These are phyloP conservation scores for Nanger granti DNA, from an alignment of 2,113 vertebrate species.

Conservation along the genomic window DNA sequence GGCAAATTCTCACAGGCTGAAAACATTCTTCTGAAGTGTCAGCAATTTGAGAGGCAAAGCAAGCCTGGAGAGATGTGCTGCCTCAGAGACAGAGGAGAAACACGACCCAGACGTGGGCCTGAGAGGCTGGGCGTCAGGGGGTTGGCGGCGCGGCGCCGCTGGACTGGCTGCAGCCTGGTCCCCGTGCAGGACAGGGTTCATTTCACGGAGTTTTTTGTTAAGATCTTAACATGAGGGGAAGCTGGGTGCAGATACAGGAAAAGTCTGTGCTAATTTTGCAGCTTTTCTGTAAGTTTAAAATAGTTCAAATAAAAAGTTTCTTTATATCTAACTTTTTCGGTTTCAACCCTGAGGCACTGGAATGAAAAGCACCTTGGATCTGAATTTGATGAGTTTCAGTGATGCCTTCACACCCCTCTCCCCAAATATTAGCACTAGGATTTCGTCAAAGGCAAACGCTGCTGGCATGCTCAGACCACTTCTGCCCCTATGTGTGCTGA, in stretches of 20 bases:
- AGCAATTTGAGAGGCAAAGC: background rate
- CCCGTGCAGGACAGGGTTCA: accelerated
- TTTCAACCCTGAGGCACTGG: background rate
- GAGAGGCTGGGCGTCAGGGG: background rate
- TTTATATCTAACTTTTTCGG: background rate
- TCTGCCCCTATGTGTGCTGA: background rate
- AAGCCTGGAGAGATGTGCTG: background rate
- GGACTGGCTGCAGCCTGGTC: background rate
- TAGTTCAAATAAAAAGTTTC: background rate
- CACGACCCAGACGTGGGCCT: background rate
- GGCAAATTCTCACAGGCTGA: background rate
- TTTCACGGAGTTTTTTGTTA: background rate
- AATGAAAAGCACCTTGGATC: background rate
- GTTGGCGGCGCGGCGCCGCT: accelerated
- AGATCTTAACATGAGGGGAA: background rate
- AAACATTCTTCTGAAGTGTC: background rate
- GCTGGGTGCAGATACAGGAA: background rate
- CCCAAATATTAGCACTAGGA: background rate
- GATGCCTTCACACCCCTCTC: background rate
- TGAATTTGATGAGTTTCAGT: background rate
- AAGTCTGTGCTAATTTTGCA: background rate
- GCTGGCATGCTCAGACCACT: background rate
- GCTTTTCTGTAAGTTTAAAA: background rate
- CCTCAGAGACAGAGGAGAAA: background rate
- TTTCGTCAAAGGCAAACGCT: background rate